Evolutionary conservation across 1,140 invertebrate genomes (phyloP).

Genomic region (Diorhabda carinulata): DNA sequence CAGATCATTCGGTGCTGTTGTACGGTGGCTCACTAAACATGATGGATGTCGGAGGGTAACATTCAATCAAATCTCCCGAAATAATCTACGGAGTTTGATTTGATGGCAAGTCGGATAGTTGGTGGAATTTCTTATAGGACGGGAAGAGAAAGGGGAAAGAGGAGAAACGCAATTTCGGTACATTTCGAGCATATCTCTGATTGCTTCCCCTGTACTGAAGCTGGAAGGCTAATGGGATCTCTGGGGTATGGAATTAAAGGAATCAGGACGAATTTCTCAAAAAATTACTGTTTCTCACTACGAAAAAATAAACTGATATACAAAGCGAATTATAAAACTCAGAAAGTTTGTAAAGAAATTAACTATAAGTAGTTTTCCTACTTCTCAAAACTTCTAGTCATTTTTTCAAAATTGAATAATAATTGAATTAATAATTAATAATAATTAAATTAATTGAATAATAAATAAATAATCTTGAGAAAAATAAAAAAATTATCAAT

Average conservation of each 20-base stretch:
- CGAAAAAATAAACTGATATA: too few species aligned
- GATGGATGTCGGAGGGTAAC: conserved; percentile 36
- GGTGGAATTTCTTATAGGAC: not conserved
- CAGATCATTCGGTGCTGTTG: conserved; percentile 38
- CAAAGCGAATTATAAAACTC: too few species aligned
- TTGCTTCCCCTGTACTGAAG: not conserved
- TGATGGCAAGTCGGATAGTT: conserved; percentile 32
- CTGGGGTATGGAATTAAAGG: conserved; percentile 11
- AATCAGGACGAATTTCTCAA: not conserved
- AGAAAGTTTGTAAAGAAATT: too few species aligned
- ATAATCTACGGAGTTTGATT: conserved; percentile 34
- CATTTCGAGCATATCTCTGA: conserved; percentile 5
- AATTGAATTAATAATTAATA: too few species aligned
- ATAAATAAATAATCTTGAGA: too few species aligned
- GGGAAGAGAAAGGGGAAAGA: conserved; percentile 9
- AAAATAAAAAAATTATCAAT: too few species aligned
- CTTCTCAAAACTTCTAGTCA: too few species aligned
- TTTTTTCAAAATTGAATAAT: too few species aligned
- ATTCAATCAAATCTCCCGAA: conserved; percentile 39
- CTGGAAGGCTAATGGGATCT: conserved; percentile 14
- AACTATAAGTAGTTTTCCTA: too few species aligned
- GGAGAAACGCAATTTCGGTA: conserved; percentile 24
- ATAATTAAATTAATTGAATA: too few species aligned
- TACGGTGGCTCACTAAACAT: conserved; percentile 36
- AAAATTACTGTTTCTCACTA: too few species aligned